Conservation (phyloP, 2,113 vertebrate species). For the Cryptotis parvus region DNA sequence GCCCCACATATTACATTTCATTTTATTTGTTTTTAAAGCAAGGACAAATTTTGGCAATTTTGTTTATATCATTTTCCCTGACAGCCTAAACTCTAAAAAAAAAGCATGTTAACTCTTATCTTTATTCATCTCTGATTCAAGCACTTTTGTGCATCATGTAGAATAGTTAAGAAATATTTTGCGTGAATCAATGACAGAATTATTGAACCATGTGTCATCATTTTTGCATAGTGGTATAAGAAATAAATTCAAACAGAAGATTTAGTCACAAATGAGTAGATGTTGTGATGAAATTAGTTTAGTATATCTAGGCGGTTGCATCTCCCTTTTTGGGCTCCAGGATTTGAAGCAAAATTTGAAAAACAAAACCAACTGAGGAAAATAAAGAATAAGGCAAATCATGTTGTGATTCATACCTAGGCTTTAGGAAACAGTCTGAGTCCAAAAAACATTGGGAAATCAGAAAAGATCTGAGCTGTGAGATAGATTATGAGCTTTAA, state of each 20-base stretch:
- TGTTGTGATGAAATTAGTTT: background rate
- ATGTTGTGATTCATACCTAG: background rate
- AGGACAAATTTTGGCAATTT: background rate
- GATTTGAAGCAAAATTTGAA: background rate
- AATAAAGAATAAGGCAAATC: background rate
- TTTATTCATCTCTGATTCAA: background rate
- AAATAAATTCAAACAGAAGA: background rate
- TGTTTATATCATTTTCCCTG: background rate
- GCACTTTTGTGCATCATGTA: too few species aligned
- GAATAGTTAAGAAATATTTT: background rate
- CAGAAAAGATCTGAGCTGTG: background rate
- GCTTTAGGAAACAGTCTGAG: background rate
- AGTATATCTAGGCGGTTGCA: background rate
- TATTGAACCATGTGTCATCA: background rate
- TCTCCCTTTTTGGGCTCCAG: fast-evolving
- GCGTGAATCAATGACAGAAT: background rate
- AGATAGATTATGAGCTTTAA: background rate
- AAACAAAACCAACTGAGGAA: background rate
- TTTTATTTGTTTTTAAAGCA: slow-evolving; percentile 21
- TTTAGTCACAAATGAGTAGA: background rate
- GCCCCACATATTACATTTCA: background rate
- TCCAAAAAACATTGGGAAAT: background rate
- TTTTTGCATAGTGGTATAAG: slow-evolving; percentile 17
- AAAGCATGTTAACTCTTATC: background rate
- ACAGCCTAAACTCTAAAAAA: background rate